phyloP scores from a whole-genome alignment of 2,113 vertebrate genomes.

The Leptocoma aspasia region DNA sequence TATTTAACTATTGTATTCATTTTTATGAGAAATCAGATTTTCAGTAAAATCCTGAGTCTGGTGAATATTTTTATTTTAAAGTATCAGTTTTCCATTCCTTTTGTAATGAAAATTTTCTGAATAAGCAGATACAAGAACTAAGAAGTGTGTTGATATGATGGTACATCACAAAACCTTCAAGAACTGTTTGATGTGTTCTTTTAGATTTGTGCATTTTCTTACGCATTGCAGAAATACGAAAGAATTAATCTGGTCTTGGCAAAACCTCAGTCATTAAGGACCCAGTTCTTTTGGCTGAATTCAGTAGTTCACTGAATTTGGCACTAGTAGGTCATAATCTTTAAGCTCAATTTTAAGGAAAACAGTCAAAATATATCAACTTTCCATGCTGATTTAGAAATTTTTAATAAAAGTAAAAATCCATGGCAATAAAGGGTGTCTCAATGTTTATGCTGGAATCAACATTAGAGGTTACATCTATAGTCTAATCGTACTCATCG shows the following conservation, averaged over 20 bases:
- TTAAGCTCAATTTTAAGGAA: not conserved
- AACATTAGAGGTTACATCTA: not conserved
- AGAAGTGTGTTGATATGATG: not conserved
- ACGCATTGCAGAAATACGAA: not conserved
- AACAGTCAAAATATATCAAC: not conserved
- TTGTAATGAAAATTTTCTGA: not conserved
- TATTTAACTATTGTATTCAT: not conserved
- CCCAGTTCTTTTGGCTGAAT: not conserved
- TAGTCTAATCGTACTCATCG: not conserved
- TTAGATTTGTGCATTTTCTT: not conserved
- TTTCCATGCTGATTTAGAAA: not conserved
- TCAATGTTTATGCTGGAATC: not conserved
- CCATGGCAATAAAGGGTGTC: fast-evolving
- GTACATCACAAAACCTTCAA: not conserved
- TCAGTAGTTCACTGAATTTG: not conserved
- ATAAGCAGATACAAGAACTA: not conserved
- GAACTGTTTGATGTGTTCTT: not conserved
- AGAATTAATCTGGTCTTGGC: not conserved
- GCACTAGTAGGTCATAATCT: not conserved
- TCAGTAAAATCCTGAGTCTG: not conserved
- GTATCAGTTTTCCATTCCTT: not conserved
- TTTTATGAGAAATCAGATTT: not conserved
- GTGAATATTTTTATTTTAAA: not conserved
- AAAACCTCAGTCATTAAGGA: not conserved
- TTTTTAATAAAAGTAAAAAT: not conserved